Evolutionary conservation across 2,888 invertebrate genomes (phyloP).

Genomic region (Seira musarum): DNA sequence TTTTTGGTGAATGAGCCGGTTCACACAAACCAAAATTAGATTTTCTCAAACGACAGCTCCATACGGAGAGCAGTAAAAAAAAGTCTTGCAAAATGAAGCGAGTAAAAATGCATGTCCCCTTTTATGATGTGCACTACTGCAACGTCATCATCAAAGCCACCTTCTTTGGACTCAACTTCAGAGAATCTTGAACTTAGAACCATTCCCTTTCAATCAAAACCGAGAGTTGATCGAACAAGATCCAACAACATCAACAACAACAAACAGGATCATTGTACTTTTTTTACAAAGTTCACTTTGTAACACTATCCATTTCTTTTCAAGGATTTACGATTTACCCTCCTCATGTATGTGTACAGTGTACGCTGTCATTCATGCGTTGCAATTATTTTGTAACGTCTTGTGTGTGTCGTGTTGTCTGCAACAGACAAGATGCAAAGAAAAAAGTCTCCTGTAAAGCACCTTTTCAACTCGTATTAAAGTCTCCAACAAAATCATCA

Average conservation of each 20-base stretch:
- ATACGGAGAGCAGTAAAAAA: not conserved
- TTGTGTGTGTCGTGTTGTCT: no score
- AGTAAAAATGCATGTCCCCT: not conserved
- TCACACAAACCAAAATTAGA: slow-evolving; percentile 43
- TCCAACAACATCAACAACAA: not conserved
- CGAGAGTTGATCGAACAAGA: not conserved
- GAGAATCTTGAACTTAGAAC: no score
- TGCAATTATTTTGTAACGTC: no score
- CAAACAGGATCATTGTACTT: slow-evolving; percentile 7
- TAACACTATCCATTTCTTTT: slow-evolving; percentile 22
- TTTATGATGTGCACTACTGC: not conserved
- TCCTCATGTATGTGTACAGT: no score
- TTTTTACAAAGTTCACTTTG: not conserved
- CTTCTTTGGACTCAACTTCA: not conserved
- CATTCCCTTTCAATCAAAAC: no score
- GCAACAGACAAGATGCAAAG: not conserved
- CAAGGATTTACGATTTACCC: no score
- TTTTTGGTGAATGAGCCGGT: slow-evolving; percentile 35
- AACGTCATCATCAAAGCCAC: slow-evolving; percentile 17
- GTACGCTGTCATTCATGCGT: no score
- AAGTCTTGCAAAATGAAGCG: not conserved
- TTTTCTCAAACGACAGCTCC: slow-evolving; percentile 32
- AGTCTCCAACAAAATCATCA: no score
- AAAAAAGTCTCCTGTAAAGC: slow-evolving; percentile 20
- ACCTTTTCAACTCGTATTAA: no score